These are phyloP conservation scores for Standfussiana lucernea DNA, from an alignment of 2,888 invertebrate genomes.

Conservation along the genomic window DNA sequence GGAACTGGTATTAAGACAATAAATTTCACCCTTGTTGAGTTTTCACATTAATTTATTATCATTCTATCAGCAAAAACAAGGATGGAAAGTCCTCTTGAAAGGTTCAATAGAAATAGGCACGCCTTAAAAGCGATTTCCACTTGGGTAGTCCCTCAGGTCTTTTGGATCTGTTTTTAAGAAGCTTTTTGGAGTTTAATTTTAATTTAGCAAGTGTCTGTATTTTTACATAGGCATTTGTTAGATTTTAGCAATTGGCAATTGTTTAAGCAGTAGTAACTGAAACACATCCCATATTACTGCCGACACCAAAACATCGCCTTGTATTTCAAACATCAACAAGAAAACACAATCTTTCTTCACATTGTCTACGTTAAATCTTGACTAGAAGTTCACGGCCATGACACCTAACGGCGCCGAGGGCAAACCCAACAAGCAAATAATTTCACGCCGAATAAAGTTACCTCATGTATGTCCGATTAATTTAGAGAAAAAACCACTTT, in stretches of 20 bases:
- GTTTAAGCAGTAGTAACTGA: not conserved
- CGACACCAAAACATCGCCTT: not conserved
- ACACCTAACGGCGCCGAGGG: constrained; percentile 22
- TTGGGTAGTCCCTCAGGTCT: too few species aligned
- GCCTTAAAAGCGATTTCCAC: too few species aligned
- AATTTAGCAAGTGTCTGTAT: too few species aligned
- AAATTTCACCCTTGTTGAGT: not conserved
- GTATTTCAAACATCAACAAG: not conserved
- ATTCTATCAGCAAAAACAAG: too few species aligned
- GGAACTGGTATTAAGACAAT: not conserved
- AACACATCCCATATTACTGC: not conserved
- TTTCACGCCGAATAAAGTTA: constrained; percentile 59
- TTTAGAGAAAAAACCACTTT: constrained; percentile 55
- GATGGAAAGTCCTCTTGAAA: too few species aligned
- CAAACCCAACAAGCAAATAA: constrained; percentile 51
- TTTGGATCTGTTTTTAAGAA: not conserved
- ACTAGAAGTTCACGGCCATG: constrained; percentile 37
- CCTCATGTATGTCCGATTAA: constrained; percentile 31
- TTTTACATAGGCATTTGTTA: too few species aligned
- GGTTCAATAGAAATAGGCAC: too few species aligned
- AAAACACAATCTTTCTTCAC: not conserved
- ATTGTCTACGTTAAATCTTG: not conserved
- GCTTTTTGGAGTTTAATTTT: not conserved
- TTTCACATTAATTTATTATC: not conserved
- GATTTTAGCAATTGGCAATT: too few species aligned